Conservation (phyloP, 2,888 invertebrate genomes). For the Pyrrhopygopsis socrates region DNA sequence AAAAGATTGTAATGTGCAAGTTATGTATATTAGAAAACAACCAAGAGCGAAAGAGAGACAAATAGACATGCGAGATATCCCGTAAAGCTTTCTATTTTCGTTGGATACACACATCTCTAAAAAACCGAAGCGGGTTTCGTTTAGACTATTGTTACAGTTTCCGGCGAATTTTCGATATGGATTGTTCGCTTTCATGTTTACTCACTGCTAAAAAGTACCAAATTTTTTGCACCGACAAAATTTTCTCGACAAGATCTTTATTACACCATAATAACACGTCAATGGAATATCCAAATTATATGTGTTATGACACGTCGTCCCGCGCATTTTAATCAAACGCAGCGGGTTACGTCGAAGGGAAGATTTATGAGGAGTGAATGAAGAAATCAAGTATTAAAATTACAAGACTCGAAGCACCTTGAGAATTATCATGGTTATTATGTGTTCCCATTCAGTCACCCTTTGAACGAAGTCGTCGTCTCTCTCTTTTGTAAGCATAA, state of each 20-base stretch:
- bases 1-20: too few species aligned
- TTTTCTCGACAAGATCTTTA: not conserved
- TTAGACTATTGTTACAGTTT: conserved; percentile 37
- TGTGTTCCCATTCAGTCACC: conserved; percentile 90
- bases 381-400: conserved; percentile 93
- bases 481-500: conserved; percentile 90
- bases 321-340: conserved; percentile 86
- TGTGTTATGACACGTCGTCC: conserved; percentile 58
- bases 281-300: conserved; percentile 54
- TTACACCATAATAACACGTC: conserved; percentile 34
- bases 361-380: conserved; percentile 90
- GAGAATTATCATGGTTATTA: conserved; percentile 87
- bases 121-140: conserved; percentile 14
- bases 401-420: conserved; percentile 88
- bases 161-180: conserved; percentile 18
- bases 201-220: not conserved
- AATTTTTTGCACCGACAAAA: not conserved
- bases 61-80: not conserved
- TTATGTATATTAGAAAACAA: too few species aligned
- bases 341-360: conserved; percentile 75
- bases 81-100: not conserved
- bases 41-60: too few species aligned
- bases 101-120: not conserved
- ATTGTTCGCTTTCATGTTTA: conserved; percentile 23
- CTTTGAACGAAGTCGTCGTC: conserved; percentile 90